These are phyloP conservation scores for Eupeodes latifasciatus DNA, from an alignment of 2,888 invertebrate genomes.

Conservation along the genomic window DNA sequence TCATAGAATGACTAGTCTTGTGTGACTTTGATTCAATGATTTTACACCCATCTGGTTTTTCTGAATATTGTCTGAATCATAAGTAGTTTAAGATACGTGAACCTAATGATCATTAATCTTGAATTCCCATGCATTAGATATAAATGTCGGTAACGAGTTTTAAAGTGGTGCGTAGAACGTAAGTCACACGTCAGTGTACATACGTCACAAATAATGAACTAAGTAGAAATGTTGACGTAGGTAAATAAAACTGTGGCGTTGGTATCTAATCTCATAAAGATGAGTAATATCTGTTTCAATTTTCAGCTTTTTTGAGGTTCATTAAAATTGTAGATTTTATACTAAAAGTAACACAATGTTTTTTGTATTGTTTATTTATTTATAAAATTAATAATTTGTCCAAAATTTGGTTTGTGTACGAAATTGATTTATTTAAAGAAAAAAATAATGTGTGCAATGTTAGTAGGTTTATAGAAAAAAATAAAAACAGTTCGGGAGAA, in stretches of 20 bases:
- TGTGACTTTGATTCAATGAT: not conserved
- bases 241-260: not conserved
- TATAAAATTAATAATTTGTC: constrained; percentile 42
- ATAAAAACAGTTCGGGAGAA: no score
- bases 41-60: constrained; percentile 36
- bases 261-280: no score
- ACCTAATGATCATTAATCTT: not conserved
- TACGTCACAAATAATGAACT: no score
- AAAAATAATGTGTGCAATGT: constrained; percentile 26
- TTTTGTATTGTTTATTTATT: constrained; percentile 9
- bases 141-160: no score
- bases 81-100: not conserved
- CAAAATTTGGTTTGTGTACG: constrained; percentile 71
- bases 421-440: constrained; percentile 43
- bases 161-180: no score
- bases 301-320: not conserved
- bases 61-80: constrained; percentile 52
- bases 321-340: not conserved
- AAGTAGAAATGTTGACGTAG: no score
- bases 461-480: constrained; percentile 38
- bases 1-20: not conserved
- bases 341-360: constrained; percentile 65
- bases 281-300: not conserved
- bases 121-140: no score
- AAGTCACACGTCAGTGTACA: no score